A percentile compares a stretch with the other conserved stretches of the same genome.
Conservation (phyloP, 2,888 invertebrate species). For the Cenopis cana region DNA sequence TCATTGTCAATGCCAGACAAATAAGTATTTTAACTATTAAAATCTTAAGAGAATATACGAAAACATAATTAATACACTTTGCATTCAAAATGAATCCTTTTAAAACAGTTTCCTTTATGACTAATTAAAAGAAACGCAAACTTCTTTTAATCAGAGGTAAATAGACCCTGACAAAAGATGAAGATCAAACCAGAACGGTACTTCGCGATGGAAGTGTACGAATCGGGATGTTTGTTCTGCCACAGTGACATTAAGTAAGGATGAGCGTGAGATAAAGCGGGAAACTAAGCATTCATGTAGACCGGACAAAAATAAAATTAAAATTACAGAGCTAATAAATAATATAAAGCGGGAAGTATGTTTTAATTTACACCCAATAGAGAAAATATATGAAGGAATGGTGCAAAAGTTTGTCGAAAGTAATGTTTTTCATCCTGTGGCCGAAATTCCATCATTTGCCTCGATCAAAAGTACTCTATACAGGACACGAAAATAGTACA, state of each 20-base stretch:
- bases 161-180: conserved; percentile 4
- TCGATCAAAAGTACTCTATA: conserved; percentile 11
- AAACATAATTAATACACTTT: no score
- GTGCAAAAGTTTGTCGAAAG: conserved; percentile 6
- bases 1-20: background rate
- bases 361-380: conserved; percentile 1
- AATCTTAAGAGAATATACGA: no score
- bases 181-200: conserved; percentile 7
- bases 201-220: background rate
- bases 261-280: no score
- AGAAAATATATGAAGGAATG: conserved; percentile 16
- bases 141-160: background rate
- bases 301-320: background rate
- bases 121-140: conserved; percentile 6
- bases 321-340: conserved; percentile 6
- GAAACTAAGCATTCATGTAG: background rate
- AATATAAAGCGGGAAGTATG: conserved; percentile 14
- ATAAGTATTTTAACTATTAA: background rate
- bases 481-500: conserved; percentile 1
- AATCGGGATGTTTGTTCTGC: no score
- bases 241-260: no score
- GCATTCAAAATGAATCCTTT: conserved; percentile 1
- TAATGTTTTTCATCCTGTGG: background rate
- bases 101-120: background rate
- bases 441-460: conserved; percentile 4